Base-by-base conservation (phyloP, 2,113 vertebrate genomes). In the Cynocephalus volans region DNA sequence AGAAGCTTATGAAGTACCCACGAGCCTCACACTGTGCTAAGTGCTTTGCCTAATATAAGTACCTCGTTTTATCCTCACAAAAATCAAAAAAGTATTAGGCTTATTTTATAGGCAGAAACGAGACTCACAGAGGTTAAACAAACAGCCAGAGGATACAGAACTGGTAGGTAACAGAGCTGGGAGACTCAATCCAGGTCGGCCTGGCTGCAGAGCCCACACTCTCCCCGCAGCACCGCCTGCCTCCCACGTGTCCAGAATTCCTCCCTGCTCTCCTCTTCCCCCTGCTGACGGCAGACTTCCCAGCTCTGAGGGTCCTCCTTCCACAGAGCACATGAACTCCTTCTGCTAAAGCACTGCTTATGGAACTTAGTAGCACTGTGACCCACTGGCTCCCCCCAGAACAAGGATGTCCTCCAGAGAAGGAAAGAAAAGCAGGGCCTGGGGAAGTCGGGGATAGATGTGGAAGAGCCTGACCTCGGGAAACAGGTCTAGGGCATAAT, bases 11-110 rank as follows among this genome's bases (percentile, higher is more conserved):
- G 1, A 1, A 36, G 15, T 41, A 1, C 45, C 1, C 5, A 3
- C 0, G 24, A 8, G n/a, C 28, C 54, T 24, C 17, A 3, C 52
- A 7, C 33, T 2, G 5, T 0, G 17, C 12, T 1, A 4, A 18
- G 0, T 1, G 15, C 21, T 21, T 28, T 10, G 14, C 6, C 45
- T 6, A 1, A 64, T 0, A 0, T 0, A 5, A 2, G 31, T 6
- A 3, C 6, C 28, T 52, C 15, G 3, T 0, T 3, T 3, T 0
- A 36, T 28, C 8, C 41, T n/a, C 24, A 60, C 19, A 0, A 1
- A 45, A 28, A 24, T 5, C 2, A 13, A 41, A 41, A 41, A 41
- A 33, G 80, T 10, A 13, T 24, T 7, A 1, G 56, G 56, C 50
- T 52, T 41, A 26, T 6, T 52, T 60, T 6, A 54, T 0, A 64